Evolutionary conservation across 2,888 invertebrate genomes (phyloP).

Genomic region (Seladonia tumulorum): DNA sequence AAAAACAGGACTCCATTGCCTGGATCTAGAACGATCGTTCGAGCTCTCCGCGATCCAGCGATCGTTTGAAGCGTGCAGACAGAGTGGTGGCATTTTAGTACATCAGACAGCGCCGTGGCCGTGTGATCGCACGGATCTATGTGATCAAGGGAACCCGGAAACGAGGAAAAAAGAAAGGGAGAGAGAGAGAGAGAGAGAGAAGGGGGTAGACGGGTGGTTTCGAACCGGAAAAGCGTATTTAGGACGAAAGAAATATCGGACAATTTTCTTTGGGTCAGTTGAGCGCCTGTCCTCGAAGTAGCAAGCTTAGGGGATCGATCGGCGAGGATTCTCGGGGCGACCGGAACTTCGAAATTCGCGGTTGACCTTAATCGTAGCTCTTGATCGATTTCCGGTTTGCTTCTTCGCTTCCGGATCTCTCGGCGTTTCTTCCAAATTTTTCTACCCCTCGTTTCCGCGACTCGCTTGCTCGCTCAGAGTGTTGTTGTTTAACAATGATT

Average conservation of each 20-base stretch:
- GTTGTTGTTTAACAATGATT: constrained; percentile 11
- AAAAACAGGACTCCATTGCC: neutral
- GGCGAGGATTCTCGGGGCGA: neutral
- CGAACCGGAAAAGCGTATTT: neutral
- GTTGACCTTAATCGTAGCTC: constrained; percentile 3
- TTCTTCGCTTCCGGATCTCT: constrained; percentile 1
- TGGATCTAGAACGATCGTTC: constrained; percentile 31
- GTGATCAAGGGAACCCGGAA: constrained; percentile 42
- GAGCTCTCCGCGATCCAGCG: constrained; percentile 48
- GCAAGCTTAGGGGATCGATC: constrained; percentile 35
- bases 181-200: constrained; percentile 16
- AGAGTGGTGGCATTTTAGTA: constrained; percentile 81
- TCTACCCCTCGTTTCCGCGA: neutral
- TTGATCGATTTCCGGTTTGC: constrained; percentile 9
- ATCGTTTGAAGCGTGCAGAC: constrained; percentile 76
- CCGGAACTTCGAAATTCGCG: constrained; percentile 40
- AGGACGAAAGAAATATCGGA: constrained; percentile 36
- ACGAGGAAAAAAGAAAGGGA: constrained; percentile 27
- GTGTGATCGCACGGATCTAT: constrained; percentile 59
- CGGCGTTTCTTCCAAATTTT: neutral
- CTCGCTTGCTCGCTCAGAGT: neutral
- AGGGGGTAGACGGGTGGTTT: constrained; percentile 24
- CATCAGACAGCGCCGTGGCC: constrained; percentile 79
- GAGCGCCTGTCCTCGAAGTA: constrained; percentile 35
- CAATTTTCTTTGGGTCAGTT: constrained; percentile 11